phyloP scores from a whole-genome alignment of 2,113 vertebrate genomes.

The Periophthalmus modestus region DNA sequence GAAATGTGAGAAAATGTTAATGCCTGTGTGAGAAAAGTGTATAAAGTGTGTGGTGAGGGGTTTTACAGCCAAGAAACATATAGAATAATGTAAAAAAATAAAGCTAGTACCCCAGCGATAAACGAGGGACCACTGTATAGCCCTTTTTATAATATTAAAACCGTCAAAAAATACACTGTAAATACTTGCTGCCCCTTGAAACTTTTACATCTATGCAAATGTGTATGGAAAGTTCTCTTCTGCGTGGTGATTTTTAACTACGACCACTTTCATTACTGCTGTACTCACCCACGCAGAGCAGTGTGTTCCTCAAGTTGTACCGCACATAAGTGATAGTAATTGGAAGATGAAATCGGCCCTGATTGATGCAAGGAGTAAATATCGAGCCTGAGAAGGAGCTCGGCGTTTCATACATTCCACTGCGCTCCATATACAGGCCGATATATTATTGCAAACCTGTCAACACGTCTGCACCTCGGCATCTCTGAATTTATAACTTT shows the following conservation, averaged over 20 bases:
- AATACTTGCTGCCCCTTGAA: background rate
- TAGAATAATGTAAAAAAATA: no score
- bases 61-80: no score
- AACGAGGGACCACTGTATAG: no score
- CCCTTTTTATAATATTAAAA: no score
- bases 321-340: constrained; percentile 54
- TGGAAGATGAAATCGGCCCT: constrained; percentile 61
- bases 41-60: no score
- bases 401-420: constrained; percentile 56
- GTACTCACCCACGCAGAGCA: constrained; percentile 7
- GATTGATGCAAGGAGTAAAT: constrained; percentile 64
- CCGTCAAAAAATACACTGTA: no score
- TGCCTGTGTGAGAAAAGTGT: no score
- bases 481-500: constrained; percentile 5
- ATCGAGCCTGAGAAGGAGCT: constrained; percentile 53
- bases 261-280: constrained; percentile 8
- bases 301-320: constrained; percentile 29
- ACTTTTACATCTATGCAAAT: constrained; percentile 1
- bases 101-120: no score
- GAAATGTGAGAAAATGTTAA: no score
- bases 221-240: constrained; percentile 1
- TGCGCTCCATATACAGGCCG: constrained; percentile 57
- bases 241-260: constrained; percentile 33
- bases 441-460: constrained; percentile 40
- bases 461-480: constrained; percentile 16